These are phyloP conservation scores for Erebia palarica DNA, from an alignment of 2,888 invertebrate genomes.

Conservation along the genomic window DNA sequence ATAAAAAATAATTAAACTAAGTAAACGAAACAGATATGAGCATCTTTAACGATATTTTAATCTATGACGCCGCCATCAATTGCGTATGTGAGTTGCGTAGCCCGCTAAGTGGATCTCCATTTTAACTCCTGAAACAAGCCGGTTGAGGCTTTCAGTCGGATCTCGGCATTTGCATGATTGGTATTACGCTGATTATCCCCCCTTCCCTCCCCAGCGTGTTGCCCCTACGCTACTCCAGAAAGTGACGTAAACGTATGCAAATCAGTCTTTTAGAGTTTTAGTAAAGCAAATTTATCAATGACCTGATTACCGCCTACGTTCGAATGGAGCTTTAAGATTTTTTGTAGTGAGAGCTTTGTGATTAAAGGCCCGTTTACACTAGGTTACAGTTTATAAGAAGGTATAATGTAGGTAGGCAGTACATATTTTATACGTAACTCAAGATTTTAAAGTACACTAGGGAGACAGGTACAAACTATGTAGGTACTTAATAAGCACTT, in stretches of 20 bases:
- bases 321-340: neutral
- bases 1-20: no score
- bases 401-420: no score
- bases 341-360: neutral
- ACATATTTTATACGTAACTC: no score
- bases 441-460: no score
- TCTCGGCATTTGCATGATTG: constrained; percentile 82
- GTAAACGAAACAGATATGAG: neutral
- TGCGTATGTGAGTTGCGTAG: constrained; percentile 80
- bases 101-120: constrained; percentile 81
- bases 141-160: constrained; percentile 81
- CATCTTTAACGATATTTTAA: constrained; percentile 31
- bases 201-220: constrained; percentile 24
- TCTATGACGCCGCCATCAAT: constrained; percentile 67
- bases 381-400: neutral
- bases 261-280: constrained; percentile 66
- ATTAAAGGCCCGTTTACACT: neutral
- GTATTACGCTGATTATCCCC: constrained; percentile 78
- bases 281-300: constrained; percentile 40
- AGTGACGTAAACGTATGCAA: constrained; percentile 72
- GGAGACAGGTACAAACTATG: no score
- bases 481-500: neutral
- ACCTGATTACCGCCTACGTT: constrained; percentile 25
- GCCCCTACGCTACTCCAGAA: constrained; percentile 51
- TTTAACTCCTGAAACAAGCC: constrained; percentile 83